Conservation (phyloP, 2,113 vertebrate species). For the Plestiodon gilberti region DNA sequence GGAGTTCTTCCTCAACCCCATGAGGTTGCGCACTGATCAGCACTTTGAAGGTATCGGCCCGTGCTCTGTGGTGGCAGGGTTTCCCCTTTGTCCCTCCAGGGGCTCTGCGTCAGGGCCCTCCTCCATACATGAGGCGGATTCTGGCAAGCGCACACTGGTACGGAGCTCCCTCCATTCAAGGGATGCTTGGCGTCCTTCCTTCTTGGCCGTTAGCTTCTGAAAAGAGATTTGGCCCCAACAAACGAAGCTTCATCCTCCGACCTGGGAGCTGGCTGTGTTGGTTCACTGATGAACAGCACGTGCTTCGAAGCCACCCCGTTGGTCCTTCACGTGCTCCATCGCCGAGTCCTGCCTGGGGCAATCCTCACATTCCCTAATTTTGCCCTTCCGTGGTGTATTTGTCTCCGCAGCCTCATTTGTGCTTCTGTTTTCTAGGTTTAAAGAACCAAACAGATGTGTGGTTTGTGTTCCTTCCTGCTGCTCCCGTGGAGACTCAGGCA, state of each 20-base stretch:
- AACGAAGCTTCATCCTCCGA: background rate
- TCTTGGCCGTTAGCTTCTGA: background rate
- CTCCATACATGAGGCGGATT: background rate
- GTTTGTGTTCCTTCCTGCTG: constrained; percentile 90
- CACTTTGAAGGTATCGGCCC: constrained; percentile 86
- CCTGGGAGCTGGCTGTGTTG: background rate
- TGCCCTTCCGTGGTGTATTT: too few species aligned
- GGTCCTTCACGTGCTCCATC: background rate
- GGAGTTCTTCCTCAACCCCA: constrained; percentile 89
- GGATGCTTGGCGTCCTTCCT: too few species aligned
- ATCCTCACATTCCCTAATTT: background rate
- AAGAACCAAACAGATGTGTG: constrained; percentile 87
- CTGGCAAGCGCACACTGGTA: background rate
- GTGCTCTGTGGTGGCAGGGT: background rate
- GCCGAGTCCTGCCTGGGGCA: background rate
- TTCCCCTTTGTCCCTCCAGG: background rate
- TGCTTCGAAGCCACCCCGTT: too few species aligned
- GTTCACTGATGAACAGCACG: background rate
- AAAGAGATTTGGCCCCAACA: background rate
- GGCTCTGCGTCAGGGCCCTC: background rate
- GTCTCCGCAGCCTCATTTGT: background rate
- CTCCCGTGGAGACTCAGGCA: constrained; percentile 81
- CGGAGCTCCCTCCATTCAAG: background rate
- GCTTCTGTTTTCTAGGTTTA: constrained; percentile 70
- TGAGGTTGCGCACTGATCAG: constrained; percentile 83